Evolutionary conservation across 2,888 invertebrate genomes (phyloP).

Genomic region (Apotomis capreana): DNA sequence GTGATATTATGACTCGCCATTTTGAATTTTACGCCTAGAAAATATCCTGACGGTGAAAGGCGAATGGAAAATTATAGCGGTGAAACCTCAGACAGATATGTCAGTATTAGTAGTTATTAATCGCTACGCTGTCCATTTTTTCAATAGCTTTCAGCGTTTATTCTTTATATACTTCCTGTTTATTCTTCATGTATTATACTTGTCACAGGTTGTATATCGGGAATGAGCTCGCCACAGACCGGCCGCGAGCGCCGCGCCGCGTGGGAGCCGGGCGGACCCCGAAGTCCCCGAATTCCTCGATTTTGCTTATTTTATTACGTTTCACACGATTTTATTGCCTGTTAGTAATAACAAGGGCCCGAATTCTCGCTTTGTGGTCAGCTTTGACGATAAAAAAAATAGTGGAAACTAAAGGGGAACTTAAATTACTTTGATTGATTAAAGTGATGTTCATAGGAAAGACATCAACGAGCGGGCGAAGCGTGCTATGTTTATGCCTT

Average conservation of each 20-base stretch:
- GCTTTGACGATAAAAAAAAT: neutral
- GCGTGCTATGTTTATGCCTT: neutral
- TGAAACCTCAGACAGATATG: too few species aligned
- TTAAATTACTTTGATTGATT: neutral
- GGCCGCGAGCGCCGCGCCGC: neutral
- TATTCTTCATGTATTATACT: too few species aligned
- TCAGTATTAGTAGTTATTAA: too few species aligned
- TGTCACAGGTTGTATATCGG: too few species aligned
- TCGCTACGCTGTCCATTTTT: too few species aligned
- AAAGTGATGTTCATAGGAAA: slow-evolving; percentile 4
- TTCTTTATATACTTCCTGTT: too few species aligned
- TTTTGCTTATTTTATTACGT: slow-evolving; percentile 17
- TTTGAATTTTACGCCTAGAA: too few species aligned
- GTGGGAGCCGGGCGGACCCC: neutral
- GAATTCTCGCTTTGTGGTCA: neutral
- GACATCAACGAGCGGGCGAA: slow-evolving; percentile 29
- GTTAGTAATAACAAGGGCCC: slow-evolving; percentile 19
- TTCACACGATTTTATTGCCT: slow-evolving; percentile 26
- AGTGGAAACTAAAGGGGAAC: neutral
- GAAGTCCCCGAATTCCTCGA: neutral
- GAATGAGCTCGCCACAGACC: too few species aligned
- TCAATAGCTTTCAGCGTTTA: too few species aligned
- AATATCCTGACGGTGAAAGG: too few species aligned
- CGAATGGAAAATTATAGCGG: too few species aligned
- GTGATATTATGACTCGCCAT: too few species aligned